Evolutionary conservation across 2,797 vertebrate genomes (phyloP).

Genomic region (Hemitrygon akajei): DNA sequence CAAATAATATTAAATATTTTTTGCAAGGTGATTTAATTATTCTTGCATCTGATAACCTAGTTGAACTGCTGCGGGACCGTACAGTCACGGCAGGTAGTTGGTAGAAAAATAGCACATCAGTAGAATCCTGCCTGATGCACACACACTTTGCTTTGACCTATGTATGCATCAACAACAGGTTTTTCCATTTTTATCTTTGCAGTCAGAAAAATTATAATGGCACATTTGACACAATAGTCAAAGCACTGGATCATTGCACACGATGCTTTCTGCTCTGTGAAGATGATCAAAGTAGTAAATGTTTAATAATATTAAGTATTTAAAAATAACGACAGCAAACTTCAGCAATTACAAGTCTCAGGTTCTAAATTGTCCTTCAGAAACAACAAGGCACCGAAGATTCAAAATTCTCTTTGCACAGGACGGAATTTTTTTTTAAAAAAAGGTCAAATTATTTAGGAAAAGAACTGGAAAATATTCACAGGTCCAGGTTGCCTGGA

Average conservation of each 20-base stretch:
- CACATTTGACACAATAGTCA: slow-evolving; percentile 17
- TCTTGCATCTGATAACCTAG: not conserved
- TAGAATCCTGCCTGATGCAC: not conserved
- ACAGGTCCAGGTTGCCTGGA: not conserved
- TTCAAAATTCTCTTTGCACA: not conserved
- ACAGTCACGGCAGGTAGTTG: not conserved
- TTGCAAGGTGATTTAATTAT: not conserved
- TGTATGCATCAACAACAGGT: not conserved
- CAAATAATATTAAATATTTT: not conserved
- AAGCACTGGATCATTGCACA: not conserved
- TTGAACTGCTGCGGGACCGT: not conserved
- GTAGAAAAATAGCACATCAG: not conserved
- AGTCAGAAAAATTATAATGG: not conserved
- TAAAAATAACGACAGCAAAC: not conserved
- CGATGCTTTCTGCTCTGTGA: not conserved
- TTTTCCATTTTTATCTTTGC: not conserved
- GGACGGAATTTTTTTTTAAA: not conserved
- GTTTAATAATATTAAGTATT: not conserved
- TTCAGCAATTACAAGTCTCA: not conserved
- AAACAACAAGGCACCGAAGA: not conserved
- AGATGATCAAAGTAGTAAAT: not conserved
- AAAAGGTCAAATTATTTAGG: not conserved
- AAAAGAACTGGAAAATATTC: slow-evolving; percentile 46
- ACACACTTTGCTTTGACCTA: not conserved
- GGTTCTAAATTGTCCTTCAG: not conserved